phyloP scores from a whole-genome alignment of 2,113 vertebrate species.

The Syngnathus typhle region DNA sequence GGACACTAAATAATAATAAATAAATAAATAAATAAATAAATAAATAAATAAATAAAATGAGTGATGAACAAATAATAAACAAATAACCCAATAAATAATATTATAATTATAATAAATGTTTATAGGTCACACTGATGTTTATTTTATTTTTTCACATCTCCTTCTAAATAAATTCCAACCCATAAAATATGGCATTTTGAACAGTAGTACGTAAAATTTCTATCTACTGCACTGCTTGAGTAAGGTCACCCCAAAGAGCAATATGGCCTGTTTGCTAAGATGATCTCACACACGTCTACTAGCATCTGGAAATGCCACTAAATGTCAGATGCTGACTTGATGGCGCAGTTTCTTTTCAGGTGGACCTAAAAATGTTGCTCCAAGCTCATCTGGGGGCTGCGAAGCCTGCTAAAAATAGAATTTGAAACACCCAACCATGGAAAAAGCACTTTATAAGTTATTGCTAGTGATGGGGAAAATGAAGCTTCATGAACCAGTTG shows the following conservation, averaged over 20 bases:
- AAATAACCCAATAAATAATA: no score
- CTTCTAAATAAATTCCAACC: background rate
- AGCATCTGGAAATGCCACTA: slow-evolving; percentile 47
- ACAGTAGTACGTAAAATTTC: background rate
- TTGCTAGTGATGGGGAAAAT: no score
- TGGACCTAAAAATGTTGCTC: slow-evolving; percentile 25
- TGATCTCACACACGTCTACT: slow-evolving; percentile 49
- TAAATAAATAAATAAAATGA: no score
- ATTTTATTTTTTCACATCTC: no score
- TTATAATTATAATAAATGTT: no score
- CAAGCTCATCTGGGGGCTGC: slow-evolving; percentile 24
- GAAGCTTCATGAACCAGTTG: no score
- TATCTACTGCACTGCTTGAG: background rate
- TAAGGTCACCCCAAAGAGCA: background rate
- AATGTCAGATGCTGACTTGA: slow-evolving; percentile 47
- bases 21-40: no score
- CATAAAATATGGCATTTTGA: background rate
- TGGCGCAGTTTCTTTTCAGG: slow-evolving; percentile 6
- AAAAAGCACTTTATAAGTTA: background rate
- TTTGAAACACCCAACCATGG: no score
- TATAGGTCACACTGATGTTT: background rate
- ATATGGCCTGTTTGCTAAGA: slow-evolving; percentile 39
- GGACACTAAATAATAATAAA: no score
- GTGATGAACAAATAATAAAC: no score
- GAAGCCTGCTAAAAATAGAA: background rate